These are phyloP conservation scores for Elaphurus davidianus DNA, from an alignment of 2,113 vertebrate species.

Conservation along the genomic window DNA sequence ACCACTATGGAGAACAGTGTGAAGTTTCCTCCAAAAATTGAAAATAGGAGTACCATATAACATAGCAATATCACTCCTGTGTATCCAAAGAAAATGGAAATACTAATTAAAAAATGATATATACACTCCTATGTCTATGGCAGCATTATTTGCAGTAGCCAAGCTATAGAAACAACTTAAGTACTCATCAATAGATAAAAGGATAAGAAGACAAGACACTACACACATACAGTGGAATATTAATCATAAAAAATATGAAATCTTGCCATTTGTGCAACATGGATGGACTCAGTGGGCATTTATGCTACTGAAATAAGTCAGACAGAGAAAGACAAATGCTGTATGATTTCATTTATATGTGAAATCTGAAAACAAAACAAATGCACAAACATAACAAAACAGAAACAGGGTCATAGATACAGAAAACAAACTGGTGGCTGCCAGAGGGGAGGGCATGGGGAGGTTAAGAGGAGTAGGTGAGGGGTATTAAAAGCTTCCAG, in stretches of 20 bases:
- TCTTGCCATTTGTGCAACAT: neutral
- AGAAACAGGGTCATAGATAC: neutral
- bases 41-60: neutral
- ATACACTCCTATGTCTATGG: neutral
- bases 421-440: neutral
- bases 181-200: neutral
- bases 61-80: neutral
- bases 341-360: neutral
- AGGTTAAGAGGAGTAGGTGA: neutral
- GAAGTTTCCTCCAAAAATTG: neutral
- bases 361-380: neutral
- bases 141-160: neutral
- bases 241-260: neutral
- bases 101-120: neutral
- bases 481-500: neutral
- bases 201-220: neutral
- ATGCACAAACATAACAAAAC: neutral
- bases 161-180: neutral
- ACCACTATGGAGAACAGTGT: neutral
- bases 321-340: neutral
- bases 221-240: neutral
- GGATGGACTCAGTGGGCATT: neutral
- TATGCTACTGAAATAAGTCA: neutral
- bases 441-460: neutral
- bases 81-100: neutral